Evolutionary conservation across 1,140 invertebrate genomes (phyloP).

Genomic region (Apocrypta bakeri): DNA sequence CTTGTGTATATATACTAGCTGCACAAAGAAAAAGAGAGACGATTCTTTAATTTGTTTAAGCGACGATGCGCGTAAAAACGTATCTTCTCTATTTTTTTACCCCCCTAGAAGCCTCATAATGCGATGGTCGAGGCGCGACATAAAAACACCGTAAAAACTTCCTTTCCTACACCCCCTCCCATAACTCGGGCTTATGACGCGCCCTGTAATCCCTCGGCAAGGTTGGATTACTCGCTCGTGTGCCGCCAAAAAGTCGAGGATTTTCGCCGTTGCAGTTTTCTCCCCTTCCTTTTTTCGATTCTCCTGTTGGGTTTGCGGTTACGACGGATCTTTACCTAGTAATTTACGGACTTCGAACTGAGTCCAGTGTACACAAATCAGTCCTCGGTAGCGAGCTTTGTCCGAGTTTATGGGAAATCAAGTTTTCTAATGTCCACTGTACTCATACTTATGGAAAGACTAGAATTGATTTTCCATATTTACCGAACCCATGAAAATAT

Average conservation of each 20-base stretch:
- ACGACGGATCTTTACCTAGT: neutral
- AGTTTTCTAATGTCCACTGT: conserved; percentile 12
- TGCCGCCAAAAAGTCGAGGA: neutral
- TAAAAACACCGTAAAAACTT: conserved; percentile 63
- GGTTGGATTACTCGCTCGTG: conserved; percentile 41
- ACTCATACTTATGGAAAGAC: neutral
- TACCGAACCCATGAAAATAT: no score
- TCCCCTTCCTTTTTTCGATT: conserved; percentile 4
- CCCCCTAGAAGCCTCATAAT: conserved; percentile 20
- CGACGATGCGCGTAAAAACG: conserved; percentile 47
- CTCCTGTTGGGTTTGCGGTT: neutral
- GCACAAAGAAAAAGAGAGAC: conserved; percentile 37
- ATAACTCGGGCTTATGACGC: conserved; percentile 53
- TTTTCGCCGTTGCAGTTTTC: neutral
- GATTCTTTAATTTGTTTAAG: conserved; percentile 63
- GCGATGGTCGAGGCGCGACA: conserved; percentile 51
- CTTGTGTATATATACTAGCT: neutral
- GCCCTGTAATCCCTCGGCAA: conserved; percentile 48
- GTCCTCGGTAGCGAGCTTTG: neutral
- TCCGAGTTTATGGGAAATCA: conserved; percentile 38
- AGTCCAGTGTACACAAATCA: neutral
- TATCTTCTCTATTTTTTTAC: conserved; percentile 21
- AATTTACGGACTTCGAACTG: conserved; percentile 33
- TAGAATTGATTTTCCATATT: no score
- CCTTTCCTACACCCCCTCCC: conserved; percentile 45